Conservation (phyloP, 2,888 invertebrate genomes). For the Odontomyia ornata region DNA sequence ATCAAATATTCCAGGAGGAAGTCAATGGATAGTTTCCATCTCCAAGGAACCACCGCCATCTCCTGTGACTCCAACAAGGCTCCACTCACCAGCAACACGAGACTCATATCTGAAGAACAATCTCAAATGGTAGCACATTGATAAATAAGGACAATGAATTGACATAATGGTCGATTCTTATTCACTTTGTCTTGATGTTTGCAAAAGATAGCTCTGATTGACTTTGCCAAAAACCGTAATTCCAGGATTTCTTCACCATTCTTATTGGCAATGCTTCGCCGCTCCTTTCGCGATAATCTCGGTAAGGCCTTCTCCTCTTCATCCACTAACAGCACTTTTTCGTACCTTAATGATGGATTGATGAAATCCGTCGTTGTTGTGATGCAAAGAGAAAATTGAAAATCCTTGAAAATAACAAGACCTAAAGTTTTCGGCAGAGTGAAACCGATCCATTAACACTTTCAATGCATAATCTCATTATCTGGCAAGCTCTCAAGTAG, state of each 20-base stretch:
- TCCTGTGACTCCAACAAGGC: background rate
- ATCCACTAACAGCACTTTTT: background rate
- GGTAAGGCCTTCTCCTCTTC: background rate
- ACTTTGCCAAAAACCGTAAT: slow-evolving; percentile 31
- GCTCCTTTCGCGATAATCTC: too few species aligned
- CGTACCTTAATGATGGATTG: slow-evolving; percentile 6
- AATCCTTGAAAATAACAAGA: slow-evolving; percentile 29
- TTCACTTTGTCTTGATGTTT: slow-evolving; percentile 36
- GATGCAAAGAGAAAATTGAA: background rate
- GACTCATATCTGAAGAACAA: slow-evolving; percentile 34
- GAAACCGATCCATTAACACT: slow-evolving; percentile 32
- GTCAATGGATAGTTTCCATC: too few species aligned
- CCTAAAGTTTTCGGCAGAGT: slow-evolving; percentile 7
- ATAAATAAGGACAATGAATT: slow-evolving; percentile 48
- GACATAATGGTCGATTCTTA: slow-evolving; percentile 47
- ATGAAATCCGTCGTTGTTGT: background rate
- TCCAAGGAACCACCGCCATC: background rate
- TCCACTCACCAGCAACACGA: background rate
- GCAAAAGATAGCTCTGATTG: slow-evolving; percentile 32
- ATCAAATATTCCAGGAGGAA: too few species aligned
- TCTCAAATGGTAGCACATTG: slow-evolving; percentile 45
- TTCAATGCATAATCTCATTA: slow-evolving; percentile 23
- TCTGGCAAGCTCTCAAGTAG: background rate
- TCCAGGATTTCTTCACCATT: background rate
- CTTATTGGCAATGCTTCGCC: background rate